Evolutionary conservation across 2,888 invertebrate genomes (phyloP).

Genomic region (Aphelenchoides bicaudatus): DNA sequence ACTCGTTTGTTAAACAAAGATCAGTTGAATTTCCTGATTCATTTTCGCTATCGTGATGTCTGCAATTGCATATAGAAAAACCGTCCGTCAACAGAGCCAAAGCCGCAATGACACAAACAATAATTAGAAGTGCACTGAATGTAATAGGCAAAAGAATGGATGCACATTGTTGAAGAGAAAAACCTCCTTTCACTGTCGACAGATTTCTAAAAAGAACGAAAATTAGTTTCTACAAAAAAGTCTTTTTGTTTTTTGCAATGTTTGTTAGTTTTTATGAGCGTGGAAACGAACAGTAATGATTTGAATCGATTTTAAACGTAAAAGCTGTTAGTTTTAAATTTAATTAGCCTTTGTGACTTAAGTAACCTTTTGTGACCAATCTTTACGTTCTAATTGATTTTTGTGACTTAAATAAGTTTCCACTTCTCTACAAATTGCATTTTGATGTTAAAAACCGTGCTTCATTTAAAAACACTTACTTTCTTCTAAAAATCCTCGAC

Average conservation of each 20-base stretch:
- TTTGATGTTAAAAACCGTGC: neutral
- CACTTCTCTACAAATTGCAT: too few species aligned
- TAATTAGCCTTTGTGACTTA: too few species aligned
- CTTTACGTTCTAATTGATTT: too few species aligned
- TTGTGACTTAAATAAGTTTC: too few species aligned
- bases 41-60: neutral
- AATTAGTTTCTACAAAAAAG: too few species aligned
- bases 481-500: neutral
- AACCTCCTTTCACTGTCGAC: neutral
- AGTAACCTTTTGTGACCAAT: too few species aligned
- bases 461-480: neutral
- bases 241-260: too few species aligned
- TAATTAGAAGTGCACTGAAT: constrained; percentile 39
- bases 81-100: constrained; percentile 46
- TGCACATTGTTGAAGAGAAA: constrained; percentile 11
- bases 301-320: too few species aligned
- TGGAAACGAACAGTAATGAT: too few species aligned
- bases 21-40: constrained; percentile 12
- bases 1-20: constrained; percentile 32
- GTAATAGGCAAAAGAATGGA: constrained; percentile 44
- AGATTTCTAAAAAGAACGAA: constrained; percentile 2
- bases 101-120: constrained; percentile 39
- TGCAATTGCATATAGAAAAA: constrained; percentile 21
- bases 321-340: too few species aligned
- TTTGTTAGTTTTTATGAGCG: too few species aligned